Evolutionary conservation across 2,888 invertebrate species (phyloP).

Genomic region (Eumerus sabulonum): DNA sequence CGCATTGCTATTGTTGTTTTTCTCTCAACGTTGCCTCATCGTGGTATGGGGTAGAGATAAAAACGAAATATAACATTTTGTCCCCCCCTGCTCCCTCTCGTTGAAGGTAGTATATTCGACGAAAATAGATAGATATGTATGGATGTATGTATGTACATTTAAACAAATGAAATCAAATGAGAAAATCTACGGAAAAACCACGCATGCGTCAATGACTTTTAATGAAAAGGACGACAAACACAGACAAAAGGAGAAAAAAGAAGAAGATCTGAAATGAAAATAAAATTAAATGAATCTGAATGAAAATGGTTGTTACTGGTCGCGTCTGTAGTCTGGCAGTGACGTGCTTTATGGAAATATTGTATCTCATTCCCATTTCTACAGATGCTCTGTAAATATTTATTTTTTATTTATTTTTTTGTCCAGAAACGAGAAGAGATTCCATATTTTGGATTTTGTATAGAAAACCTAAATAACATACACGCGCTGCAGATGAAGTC

Average conservation of each 20-base stretch:
- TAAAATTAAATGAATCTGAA: too few relatives aligned
- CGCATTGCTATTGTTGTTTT: slow-evolving; percentile 7
- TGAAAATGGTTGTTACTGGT: background rate
- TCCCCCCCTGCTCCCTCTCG: slow-evolving; percentile 20
- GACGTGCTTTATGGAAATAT: slow-evolving; percentile 19
- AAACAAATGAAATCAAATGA: slow-evolving; percentile 31
- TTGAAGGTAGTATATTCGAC: slow-evolving; percentile 9
- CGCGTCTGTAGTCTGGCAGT: background rate
- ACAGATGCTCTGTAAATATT: slow-evolving; percentile 49
- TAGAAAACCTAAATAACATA: slow-evolving; percentile 36
- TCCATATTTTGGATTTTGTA: background rate
- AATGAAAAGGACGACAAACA: slow-evolving; percentile 24
- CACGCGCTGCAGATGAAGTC: too few relatives aligned
- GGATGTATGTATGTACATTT: too few relatives aligned
- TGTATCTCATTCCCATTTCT: slow-evolving; percentile 19
- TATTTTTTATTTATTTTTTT: slow-evolving; percentile 38
- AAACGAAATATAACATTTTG: slow-evolving; percentile 1
- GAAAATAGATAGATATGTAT: slow-evolving; percentile 29
- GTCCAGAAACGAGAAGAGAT: background rate
- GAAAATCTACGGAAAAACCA: slow-evolving; percentile 39
- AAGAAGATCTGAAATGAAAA: too few relatives aligned
- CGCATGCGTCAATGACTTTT: slow-evolving; percentile 50
- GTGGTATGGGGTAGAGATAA: slow-evolving; percentile 60
- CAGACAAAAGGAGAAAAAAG: too few relatives aligned
- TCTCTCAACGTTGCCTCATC: slow-evolving; percentile 29